Evolutionary conservation across 2,888 invertebrate genomes (phyloP).

Genomic region (Nomada ruficornis): DNA sequence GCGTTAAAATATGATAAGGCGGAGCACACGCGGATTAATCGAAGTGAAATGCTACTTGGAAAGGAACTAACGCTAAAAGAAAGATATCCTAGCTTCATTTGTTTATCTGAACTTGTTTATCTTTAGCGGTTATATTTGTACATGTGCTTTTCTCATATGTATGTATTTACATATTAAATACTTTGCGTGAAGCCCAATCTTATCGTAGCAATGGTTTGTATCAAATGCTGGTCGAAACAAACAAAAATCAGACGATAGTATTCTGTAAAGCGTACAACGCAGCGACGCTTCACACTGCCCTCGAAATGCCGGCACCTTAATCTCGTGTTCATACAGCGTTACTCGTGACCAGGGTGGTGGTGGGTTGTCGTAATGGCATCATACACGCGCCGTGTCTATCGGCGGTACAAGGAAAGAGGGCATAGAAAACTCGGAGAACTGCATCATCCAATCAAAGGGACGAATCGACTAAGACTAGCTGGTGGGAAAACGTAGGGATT

Average conservation of each 20-base stretch:
- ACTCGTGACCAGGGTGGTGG: conserved; percentile 48
- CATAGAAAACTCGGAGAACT: conserved; percentile 62
- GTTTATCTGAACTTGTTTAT: background rate
- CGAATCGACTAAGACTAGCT: conserved; percentile 51
- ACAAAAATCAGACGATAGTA: conserved; percentile 23
- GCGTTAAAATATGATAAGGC: conserved; percentile 12
- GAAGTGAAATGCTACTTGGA: background rate
- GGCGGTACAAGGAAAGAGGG: conserved; percentile 59
- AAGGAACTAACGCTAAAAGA: background rate
- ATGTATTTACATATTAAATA: conserved; percentile 7
- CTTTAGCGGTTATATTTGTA: background rate
- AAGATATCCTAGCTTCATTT: background rate
- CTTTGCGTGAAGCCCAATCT: conserved; percentile 4
- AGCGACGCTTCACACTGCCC: conserved; percentile 19
- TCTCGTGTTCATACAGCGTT: conserved; percentile 66
- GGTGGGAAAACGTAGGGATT: conserved; percentile 57
- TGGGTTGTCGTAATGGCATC: conserved; percentile 57
- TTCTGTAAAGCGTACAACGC: conserved; percentile 15
- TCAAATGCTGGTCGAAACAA: conserved; percentile 23
- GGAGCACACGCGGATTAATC: too few species aligned
- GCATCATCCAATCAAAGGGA: conserved; percentile 66
- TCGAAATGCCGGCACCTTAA: conserved; percentile 54
- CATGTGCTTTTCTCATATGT: background rate
- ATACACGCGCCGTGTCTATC: conserved; percentile 64
- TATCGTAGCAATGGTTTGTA: conserved; percentile 23